phyloP scores from a whole-genome alignment of 2,888 invertebrate genomes.

The Sinhomidia bicolor region DNA sequence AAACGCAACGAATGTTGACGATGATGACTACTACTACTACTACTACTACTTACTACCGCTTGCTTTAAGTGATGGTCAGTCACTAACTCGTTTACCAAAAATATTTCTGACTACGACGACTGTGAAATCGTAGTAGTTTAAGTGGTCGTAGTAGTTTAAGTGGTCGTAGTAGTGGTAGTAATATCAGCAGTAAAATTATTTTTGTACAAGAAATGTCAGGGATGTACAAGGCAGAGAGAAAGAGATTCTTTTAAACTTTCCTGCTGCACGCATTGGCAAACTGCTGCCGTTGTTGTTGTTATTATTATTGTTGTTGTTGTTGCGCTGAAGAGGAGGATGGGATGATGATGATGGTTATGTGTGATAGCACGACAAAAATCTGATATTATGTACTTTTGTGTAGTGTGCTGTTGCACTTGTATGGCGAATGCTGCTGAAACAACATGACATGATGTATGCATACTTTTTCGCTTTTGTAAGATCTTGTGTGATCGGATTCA shows the following conservation, averaged over 20 bases:
- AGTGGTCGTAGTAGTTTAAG: constrained; percentile 19
- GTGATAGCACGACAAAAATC: constrained; percentile 56
- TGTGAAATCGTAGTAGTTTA: constrained; percentile 42
- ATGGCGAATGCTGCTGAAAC: constrained; percentile 6
- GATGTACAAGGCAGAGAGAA: not conserved
- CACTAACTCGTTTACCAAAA: constrained; percentile 69
- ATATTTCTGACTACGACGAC: constrained; percentile 43
- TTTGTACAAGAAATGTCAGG: constrained; percentile 48
- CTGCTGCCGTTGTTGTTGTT: constrained; percentile 24
- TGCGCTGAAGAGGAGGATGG: constrained; percentile 16
- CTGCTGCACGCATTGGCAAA: constrained; percentile 34
- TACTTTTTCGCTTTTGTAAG: constrained; percentile 27
- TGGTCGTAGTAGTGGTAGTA: constrained; percentile 5
- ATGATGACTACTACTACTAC: not conserved
- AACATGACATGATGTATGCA: constrained; percentile 51
- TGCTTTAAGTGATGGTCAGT: constrained; percentile 67
- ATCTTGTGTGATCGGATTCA: constrained; percentile 39
- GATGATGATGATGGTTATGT: constrained; percentile 12
- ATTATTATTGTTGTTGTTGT: not conserved
- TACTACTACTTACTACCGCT: constrained; percentile 24
- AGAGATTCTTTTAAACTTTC: constrained; percentile 41
- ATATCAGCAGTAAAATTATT: constrained; percentile 30
- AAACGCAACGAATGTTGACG: not conserved
- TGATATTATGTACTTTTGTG: constrained; percentile 13
- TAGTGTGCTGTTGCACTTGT: constrained; percentile 17